phyloP scores from a whole-genome alignment of 2,113 vertebrate genomes.

The Picathartes gymnocephalus region DNA sequence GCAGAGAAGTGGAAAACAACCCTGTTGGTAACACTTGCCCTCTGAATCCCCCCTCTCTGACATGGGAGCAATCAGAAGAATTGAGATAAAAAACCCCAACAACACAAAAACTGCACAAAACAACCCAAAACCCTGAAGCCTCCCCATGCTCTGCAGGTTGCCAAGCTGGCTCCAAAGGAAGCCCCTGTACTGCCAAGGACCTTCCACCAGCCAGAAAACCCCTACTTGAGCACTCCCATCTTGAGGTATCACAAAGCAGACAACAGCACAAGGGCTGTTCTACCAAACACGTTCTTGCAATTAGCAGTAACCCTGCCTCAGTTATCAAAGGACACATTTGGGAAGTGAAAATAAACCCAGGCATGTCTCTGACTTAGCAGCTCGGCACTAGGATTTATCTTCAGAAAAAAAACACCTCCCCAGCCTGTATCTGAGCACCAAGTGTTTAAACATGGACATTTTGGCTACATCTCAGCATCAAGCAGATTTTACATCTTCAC shows the following conservation, averaged over 20 bases:
- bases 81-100: background rate
- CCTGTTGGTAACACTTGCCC: background rate
- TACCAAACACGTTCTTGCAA: background rate
- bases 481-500: background rate
- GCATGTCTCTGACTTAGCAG: background rate
- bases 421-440: background rate
- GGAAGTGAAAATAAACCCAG: background rate
- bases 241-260: background rate
- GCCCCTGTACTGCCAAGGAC: fast-evolving
- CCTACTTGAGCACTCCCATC: background rate
- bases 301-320: background rate
- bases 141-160: background rate
- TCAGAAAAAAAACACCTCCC: background rate
- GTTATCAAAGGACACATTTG: background rate
- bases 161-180: background rate
- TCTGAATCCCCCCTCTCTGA: background rate
- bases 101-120: background rate
- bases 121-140: background rate
- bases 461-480: background rate
- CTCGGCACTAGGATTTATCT: background rate
- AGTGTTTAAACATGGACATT: background rate
- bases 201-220: background rate
- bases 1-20: background rate
- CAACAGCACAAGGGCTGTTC: background rate
- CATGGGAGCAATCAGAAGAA: background rate